Evolutionary conservation across 2,797 vertebrate species (phyloP).

Genomic region (Leuciscus waleckii): DNA sequence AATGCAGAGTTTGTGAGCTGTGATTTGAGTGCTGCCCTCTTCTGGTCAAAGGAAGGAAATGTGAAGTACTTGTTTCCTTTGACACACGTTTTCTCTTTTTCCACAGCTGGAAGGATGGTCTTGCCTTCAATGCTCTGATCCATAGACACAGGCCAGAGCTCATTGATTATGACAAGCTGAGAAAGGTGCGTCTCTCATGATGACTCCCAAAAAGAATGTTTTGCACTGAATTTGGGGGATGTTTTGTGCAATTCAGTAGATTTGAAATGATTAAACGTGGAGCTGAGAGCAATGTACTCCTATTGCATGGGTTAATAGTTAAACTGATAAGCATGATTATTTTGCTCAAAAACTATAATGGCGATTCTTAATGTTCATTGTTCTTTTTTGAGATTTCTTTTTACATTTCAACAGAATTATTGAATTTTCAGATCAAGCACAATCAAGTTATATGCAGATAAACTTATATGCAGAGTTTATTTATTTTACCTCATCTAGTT

Average conservation of each 20-base stretch:
- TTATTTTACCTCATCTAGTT: not conserved
- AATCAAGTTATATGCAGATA: not conserved
- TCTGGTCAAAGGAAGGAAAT: conserved; percentile 54
- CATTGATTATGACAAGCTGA: conserved; percentile 93
- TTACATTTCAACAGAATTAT: not conserved
- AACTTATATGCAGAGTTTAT: no score
- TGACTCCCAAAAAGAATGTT: no score
- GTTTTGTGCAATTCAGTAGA: not conserved
- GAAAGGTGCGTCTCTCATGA: conserved; percentile 80
- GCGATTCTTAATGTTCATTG: not conserved
- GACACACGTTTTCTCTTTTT: conserved; percentile 54
- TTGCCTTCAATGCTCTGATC: conserved; percentile 95
- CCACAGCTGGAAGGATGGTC: conserved; percentile 93
- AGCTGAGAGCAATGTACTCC: not conserved
- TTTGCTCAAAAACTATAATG: not conserved
- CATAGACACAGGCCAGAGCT: conserved; percentile 94
- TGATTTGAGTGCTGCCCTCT: conserved; percentile 64
- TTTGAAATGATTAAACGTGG: not conserved
- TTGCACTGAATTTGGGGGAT: not conserved
- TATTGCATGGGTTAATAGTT: not conserved
- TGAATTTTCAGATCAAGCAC: not conserved
- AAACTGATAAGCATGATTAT: not conserved
- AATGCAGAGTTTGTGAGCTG: not conserved
- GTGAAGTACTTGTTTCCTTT: not conserved
- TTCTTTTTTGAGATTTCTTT: not conserved